Evolutionary conservation across 2,888 invertebrate genomes (phyloP), one percentile per base, ranked within the genome.

Genomic region (Mythimna lalbum): DNA sequence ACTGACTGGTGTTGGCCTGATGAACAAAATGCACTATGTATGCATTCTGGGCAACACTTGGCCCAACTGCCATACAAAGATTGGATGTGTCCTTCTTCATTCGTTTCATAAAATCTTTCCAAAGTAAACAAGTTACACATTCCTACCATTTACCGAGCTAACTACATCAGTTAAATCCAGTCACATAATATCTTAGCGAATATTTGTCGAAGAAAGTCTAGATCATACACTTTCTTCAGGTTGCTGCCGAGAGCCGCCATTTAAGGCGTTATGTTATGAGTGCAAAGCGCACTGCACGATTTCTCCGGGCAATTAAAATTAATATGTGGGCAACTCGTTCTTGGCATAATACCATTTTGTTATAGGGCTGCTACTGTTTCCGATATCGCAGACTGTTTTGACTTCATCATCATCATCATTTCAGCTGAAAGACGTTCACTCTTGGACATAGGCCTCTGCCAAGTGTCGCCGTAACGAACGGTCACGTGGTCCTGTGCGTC

Each of bases 301-400:
- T 88, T 87, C 88, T 78, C 86, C 71, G 39, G 55, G 83, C 87
- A 85, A 88, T 90, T 89, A 88, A 88, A 89, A 89, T 89, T 87
- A 86, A 89, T 89, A 89, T 87, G 82, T 84, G 73, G 63, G 63
- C 69, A 80, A 88, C 86, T 80, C 84, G 87, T 86, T 88, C 80
- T 80, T 69, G 69, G 73, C 47, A 63, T 78, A 74, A 71, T 75
- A 68, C 73, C 66, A 78, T 82, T 77, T 73, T 76, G 69, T 73
- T 49, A 17, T 70, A 81, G 78, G 81, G 83, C 33, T 80, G 75
- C 53, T 71, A 63, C 47, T 47, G 31, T 4, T 4, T 10, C 3
- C 10, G 27, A 50, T 23, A 49, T 33, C 7, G 21, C 17, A 21
- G 39, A 39, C n/a, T 10, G 27, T 64, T 56, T 31, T 33, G 2